phyloP scores from a whole-genome alignment of 2,113 vertebrate genomes.

The Ophiodon elongatus region DNA sequence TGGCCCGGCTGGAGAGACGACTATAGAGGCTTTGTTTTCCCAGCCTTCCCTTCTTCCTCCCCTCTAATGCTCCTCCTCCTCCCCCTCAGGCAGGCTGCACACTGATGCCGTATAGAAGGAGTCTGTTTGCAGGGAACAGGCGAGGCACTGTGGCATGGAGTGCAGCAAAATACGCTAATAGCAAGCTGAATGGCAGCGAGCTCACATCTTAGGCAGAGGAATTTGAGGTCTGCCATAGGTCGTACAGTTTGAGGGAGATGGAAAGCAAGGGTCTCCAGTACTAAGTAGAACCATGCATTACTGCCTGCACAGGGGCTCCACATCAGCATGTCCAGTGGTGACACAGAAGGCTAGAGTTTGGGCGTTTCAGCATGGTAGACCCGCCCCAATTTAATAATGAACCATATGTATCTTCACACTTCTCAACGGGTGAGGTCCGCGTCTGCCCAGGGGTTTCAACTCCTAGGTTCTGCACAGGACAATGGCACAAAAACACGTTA shows the following conservation, averaged over 20 bases:
- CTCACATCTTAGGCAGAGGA: conserved; percentile 70
- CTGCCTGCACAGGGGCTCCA: conserved; percentile 19
- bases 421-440: too few relatives aligned
- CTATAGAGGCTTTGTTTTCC: conserved; percentile 87
- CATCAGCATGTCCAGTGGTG: conserved; percentile 16
- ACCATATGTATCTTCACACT: neutral
- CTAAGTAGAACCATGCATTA: conserved; percentile 6
- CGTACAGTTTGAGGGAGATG: conserved; percentile 52
- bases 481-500: neutral
- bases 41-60: conserved; percentile 76
- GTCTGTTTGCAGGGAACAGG: conserved; percentile 85
- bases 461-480: too few relatives aligned
- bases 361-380: neutral
- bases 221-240: conserved; percentile 69
- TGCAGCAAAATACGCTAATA: conserved; percentile 76
- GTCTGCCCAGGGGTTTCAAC: too few relatives aligned
- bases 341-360: conserved; percentile 46
- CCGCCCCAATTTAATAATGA: neutral
- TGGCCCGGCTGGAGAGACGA: conserved; percentile 84
- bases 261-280: conserved; percentile 23
- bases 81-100: conserved; percentile 78
- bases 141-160: conserved; percentile 75
- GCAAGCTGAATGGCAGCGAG: conserved; percentile 73
- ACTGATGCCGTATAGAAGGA: conserved; percentile 81
- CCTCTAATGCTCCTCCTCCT: conserved; percentile 64